Conservation (phyloP, 2,113 vertebrate genomes). For the Pandion haliaetus region DNA sequence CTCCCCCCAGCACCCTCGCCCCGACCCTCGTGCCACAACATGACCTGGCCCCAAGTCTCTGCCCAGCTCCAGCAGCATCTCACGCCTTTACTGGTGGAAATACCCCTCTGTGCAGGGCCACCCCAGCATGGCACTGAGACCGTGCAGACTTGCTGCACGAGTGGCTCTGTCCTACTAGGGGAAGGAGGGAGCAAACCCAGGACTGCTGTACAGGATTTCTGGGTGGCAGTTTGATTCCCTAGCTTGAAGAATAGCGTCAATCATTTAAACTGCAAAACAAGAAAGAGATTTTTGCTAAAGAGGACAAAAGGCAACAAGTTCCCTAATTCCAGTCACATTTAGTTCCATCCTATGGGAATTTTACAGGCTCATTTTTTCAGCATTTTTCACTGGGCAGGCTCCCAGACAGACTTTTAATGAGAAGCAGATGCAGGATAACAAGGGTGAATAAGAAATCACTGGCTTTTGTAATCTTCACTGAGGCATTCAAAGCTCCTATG, state of each 20-base stretch:
- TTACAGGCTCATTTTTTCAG: slow-evolving; percentile 35
- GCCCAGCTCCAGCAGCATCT: background rate
- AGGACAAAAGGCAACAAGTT: slow-evolving; percentile 55
- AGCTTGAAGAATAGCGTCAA: background rate
- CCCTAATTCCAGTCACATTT: slow-evolving; percentile 49
- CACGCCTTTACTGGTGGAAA: background rate
- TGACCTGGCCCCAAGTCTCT: background rate
- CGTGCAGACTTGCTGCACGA: fast-evolving
- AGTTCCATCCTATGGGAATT: slow-evolving; percentile 49
- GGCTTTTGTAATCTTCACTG: slow-evolving; percentile 40
- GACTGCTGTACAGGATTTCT: background rate
- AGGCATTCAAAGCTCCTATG: slow-evolving; percentile 24
- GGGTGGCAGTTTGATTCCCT: background rate
- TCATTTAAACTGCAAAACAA: background rate
- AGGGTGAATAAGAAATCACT: slow-evolving; percentile 28
- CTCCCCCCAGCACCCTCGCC: background rate
- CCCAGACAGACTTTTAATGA: slow-evolving; percentile 66
- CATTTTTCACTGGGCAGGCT: slow-evolving; percentile 31
- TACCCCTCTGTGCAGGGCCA: background rate
- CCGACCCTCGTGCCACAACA: background rate
- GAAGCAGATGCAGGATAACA: slow-evolving; percentile 57
- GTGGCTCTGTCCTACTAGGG: background rate
- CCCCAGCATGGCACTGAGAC: background rate
- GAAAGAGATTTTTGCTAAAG: background rate
- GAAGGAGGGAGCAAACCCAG: background rate